Evolutionary conservation across 2,888 invertebrate genomes (phyloP).

Genomic region (Dolichomitus sp.): DNA sequence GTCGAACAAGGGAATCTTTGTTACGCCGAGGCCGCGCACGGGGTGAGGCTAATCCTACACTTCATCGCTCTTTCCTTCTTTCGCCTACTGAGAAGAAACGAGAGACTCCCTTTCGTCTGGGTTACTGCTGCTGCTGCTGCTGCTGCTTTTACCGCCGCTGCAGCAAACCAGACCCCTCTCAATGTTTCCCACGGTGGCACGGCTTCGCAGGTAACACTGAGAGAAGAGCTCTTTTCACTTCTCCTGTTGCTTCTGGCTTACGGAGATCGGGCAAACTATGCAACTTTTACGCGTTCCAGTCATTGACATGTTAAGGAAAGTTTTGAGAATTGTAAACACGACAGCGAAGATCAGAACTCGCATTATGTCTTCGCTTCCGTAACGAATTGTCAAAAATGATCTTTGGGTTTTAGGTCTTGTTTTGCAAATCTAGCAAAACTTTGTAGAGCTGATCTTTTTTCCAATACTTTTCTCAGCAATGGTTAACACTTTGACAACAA

Average conservation of each 20-base stretch:
- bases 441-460: too few relatives aligned
- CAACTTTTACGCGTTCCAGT: background rate
- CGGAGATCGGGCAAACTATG: background rate
- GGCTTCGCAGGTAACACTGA: conserved; percentile 73
- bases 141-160: conserved; percentile 33
- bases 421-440: background rate
- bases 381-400: background rate
- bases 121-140: conserved; percentile 48
- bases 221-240: conserved; percentile 56
- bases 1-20: conserved; percentile 76
- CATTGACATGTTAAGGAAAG: background rate
- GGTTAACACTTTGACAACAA: too few relatives aligned
- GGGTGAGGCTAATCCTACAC: conserved; percentile 57
- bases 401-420: background rate
- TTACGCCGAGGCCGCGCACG: conserved; percentile 66
- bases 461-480: too few relatives aligned
- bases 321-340: background rate
- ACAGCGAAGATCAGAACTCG: background rate
- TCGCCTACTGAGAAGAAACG: conserved; percentile 18
- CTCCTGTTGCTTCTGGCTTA: conserved; percentile 31
- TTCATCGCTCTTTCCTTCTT: conserved; percentile 53
- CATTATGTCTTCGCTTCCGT: background rate
- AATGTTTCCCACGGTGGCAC: conserved; percentile 82
- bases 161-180: conserved; percentile 55
- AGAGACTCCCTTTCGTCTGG: conserved; percentile 50